Evolutionary conservation across 2,113 vertebrate genomes (phyloP).

Genomic region (Anolis carolinensis): DNA sequence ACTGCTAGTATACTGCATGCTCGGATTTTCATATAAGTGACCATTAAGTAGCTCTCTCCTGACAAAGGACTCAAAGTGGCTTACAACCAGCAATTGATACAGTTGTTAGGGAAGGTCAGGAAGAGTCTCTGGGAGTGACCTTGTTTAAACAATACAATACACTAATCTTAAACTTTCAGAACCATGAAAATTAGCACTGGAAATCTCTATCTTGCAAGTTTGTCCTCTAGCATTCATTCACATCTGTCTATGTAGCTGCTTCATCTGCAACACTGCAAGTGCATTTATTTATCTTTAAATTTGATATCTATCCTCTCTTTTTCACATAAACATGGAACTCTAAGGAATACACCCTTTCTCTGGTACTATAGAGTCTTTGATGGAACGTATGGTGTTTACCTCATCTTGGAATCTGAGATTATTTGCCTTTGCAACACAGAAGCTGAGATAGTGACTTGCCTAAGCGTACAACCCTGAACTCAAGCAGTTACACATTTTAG

Average conservation of each 20-base stretch:
- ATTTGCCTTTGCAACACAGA: background rate
- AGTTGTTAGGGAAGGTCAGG: slow-evolving; percentile 11
- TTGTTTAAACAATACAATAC: slow-evolving; percentile 1
- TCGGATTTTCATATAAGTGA: slow-evolving; percentile 8
- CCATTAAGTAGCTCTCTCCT: slow-evolving; percentile 14
- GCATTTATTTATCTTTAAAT: no score
- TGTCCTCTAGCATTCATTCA: background rate
- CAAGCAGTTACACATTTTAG: background rate
- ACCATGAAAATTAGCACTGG: background rate
- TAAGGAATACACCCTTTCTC: background rate
- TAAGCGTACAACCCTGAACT: background rate
- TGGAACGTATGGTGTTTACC: background rate
- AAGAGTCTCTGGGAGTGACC: background rate
- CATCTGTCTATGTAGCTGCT: no score
- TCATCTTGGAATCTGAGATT: background rate
- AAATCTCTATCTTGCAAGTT: background rate
- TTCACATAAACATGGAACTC: no score
- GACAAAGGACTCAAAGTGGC: no score
- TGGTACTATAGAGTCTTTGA: background rate
- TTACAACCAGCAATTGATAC: background rate
- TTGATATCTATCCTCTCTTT: no score
- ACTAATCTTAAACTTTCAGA: background rate
- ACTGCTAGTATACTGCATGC: background rate
- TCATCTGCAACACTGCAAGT: no score
- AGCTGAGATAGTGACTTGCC: background rate